These are phyloP conservation scores for Dicycla oo DNA, from an alignment of 2,888 invertebrate genomes.

Conservation along the genomic window DNA sequence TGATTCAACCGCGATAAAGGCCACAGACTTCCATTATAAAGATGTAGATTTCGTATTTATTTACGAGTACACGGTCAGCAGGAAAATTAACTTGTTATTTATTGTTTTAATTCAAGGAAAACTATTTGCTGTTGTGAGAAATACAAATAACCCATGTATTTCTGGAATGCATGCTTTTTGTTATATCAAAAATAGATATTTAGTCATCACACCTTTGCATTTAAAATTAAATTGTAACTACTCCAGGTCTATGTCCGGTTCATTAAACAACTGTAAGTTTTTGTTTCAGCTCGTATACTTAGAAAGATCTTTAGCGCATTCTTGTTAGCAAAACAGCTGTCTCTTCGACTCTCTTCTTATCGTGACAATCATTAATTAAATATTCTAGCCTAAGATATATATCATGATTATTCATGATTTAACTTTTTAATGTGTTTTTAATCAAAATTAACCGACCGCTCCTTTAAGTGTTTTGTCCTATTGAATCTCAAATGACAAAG, in stretches of 20 bases:
- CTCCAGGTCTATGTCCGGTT: background rate
- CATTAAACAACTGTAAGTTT: conserved; percentile 11
- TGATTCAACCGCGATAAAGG: conserved; percentile 1
- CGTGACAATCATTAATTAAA: background rate
- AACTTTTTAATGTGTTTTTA: background rate
- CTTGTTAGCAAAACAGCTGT: conserved; percentile 24
- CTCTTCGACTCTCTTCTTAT: background rate
- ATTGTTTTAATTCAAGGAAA: conserved; percentile 60
- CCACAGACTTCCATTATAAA: background rate
- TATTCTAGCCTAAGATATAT: background rate
- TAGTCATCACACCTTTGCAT: background rate
- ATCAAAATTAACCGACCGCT: background rate
- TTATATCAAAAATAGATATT: background rate
- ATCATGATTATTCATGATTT: background rate
- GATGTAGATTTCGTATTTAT: background rate
- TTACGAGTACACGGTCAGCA: conserved; percentile 7
- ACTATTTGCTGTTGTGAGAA: background rate
- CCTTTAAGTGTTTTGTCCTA: background rate
- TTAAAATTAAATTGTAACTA: background rate
- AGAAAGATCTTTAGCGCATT: conserved; percentile 12
- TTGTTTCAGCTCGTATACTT: background rate
- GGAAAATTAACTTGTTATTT: conserved; percentile 41
- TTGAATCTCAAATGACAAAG: conserved; percentile 15
- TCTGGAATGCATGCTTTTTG: background rate
- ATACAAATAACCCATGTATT: conserved; percentile 9